phyloP scores from a whole-genome alignment of 2,797 vertebrate genomes.

The Acestrorhynchus altus region DNA sequence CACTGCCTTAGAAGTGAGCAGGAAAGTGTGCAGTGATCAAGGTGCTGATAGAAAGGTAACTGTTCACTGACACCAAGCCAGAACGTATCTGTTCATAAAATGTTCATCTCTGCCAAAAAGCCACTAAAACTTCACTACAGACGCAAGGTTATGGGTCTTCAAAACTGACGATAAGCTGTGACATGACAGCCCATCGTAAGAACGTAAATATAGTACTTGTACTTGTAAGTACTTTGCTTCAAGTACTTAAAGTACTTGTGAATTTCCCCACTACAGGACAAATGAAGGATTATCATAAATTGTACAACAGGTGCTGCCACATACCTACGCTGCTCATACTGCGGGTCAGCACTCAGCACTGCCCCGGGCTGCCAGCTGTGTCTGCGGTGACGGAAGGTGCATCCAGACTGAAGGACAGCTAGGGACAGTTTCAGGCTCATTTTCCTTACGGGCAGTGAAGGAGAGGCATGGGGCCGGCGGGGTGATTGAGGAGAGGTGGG shows the following conservation, averaged over 20 bases:
- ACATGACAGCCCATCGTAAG: no score
- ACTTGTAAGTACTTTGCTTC: no score
- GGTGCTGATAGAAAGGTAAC: neutral
- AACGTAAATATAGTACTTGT: no score
- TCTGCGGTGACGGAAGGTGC: slow-evolving; percentile 68
- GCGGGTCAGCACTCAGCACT: slow-evolving; percentile 41
- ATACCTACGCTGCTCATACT: slow-evolving; percentile 70
- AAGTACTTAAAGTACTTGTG: no score
- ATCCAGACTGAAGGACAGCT: neutral
- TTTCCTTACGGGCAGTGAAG: slow-evolving; percentile 2
- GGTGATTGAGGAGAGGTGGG: slow-evolving; percentile 25
- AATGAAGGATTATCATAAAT: no score
- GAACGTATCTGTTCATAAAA: no score
- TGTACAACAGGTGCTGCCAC: neutral
- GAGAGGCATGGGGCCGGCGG: neutral
- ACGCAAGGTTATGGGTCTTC: no score
- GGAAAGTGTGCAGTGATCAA: neutral
- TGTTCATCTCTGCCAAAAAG: no score
- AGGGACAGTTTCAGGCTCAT: slow-evolving; percentile 22
- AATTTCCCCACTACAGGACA: no score
- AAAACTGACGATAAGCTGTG: no score
- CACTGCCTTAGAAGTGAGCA: slow-evolving; percentile 15
- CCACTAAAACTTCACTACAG: no score
- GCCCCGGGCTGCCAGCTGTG: slow-evolving; percentile 81
- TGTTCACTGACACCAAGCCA: neutral